These are phyloP conservation scores for Hemitrygon akajei DNA, from an alignment of 2,797 vertebrate species.

Conservation along the genomic window DNA sequence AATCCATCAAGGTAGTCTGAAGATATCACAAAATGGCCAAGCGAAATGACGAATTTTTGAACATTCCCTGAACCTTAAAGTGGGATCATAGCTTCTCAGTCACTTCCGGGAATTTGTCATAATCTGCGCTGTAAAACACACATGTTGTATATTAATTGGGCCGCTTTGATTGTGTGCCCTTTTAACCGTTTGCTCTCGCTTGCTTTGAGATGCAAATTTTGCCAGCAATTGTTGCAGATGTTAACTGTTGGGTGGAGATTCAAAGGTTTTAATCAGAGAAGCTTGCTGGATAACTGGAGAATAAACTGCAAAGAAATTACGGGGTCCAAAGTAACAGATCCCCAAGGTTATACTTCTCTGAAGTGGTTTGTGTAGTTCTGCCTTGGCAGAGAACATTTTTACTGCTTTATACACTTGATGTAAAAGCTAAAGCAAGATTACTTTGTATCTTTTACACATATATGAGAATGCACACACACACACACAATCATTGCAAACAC, in stretches of 20 bases:
- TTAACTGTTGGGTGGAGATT: neutral
- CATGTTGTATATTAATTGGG: slow-evolving; percentile 16
- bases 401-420: neutral
- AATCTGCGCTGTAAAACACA: neutral
- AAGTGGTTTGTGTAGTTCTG: neutral
- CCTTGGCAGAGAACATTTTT: neutral
- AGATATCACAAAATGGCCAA: neutral
- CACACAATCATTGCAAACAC: too few species aligned
- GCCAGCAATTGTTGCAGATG: neutral
- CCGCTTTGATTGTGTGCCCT: neutral
- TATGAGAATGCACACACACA: neutral
- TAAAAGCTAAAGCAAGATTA: neutral
- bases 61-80: neutral
- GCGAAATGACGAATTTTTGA: neutral
- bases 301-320: neutral
- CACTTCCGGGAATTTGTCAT: slow-evolving; percentile 17
- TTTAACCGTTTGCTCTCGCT: neutral
- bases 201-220: slow-evolving; percentile 11
- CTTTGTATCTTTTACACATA: neutral
- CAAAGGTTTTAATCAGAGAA: neutral
- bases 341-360: neutral
- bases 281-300: neutral
- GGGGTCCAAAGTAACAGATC: neutral
- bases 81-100: neutral
- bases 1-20: neutral